These are phyloP conservation scores for Drosophila nigrodunni DNA, from an alignment of 1,140 invertebrate species.

Conservation along the genomic window DNA sequence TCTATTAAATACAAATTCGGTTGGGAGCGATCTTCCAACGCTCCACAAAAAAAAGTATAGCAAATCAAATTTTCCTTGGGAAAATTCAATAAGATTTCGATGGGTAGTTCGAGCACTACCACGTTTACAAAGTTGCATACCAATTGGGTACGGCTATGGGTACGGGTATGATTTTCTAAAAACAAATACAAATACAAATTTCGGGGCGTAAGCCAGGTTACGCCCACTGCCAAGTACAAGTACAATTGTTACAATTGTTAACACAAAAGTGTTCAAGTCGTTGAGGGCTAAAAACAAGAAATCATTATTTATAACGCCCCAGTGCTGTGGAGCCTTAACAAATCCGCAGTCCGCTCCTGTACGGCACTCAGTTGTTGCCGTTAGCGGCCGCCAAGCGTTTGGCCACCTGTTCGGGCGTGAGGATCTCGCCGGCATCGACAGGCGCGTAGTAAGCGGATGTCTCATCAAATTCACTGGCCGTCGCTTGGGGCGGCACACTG, in stretches of 20 bases:
- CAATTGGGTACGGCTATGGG: slow-evolving; percentile 4
- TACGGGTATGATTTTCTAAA: slow-evolving; percentile 39
- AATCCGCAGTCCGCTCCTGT: slow-evolving; percentile 21
- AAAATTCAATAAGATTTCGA: slow-evolving; percentile 38
- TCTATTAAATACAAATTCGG: slow-evolving; percentile 54
- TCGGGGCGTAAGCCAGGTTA: slow-evolving; percentile 8
- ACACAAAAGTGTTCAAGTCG: slow-evolving; percentile 20
- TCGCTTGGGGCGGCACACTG: slow-evolving; percentile 92
- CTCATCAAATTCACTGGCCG: slow-evolving; percentile 94
- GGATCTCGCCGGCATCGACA: slow-evolving; percentile 89
- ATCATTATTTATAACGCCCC: slow-evolving; percentile 14
- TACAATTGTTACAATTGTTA: slow-evolving; percentile 8
- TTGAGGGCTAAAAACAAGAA: slow-evolving; percentile 31
- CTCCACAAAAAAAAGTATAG: slow-evolving; percentile 7
- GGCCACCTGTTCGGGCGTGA: slow-evolving; percentile 81
- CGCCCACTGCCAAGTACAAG: slow-evolving; percentile 40
- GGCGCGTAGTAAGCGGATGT: slow-evolving; percentile 93
- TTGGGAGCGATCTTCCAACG: background rate
- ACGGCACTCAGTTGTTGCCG: slow-evolving; percentile 39
- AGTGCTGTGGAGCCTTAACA: background rate
- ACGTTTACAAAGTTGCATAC: slow-evolving; percentile 53
- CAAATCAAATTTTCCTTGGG: slow-evolving; percentile 1
- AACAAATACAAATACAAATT: slow-evolving; percentile 72
- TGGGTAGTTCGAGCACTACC: slow-evolving; percentile 25
- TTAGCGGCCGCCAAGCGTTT: slow-evolving; percentile 72